phyloP scores from a whole-genome alignment of 2,888 invertebrate species.

The Metopia argyrocephala region DNA sequence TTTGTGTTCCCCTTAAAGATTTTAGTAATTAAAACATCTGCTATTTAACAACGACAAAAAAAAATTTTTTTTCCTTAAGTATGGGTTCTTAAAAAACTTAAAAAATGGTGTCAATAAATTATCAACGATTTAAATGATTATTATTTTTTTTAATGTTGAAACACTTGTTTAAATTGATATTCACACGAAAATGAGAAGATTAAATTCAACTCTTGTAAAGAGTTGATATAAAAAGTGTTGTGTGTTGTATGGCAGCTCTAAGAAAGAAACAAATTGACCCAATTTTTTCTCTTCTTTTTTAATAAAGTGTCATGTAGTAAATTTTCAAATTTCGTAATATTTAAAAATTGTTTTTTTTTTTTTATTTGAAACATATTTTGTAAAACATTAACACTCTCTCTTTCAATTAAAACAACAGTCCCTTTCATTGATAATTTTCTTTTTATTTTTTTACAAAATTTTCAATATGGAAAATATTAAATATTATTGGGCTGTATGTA shows the following conservation, averaged over 20 bases:
- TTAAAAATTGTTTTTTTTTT: not conserved
- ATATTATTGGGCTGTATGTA: not conserved
- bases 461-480: slow-evolving; percentile 40
- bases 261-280: slow-evolving; percentile 33
- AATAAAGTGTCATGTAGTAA: slow-evolving; percentile 22
- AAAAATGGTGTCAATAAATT: slow-evolving; percentile 47
- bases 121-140: slow-evolving; percentile 39
- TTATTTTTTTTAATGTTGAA: slow-evolving; percentile 6
- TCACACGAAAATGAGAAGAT: not conserved
- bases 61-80: slow-evolving; percentile 10
- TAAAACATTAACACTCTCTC: slow-evolving; percentile 8
- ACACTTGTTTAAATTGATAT: slow-evolving; percentile 30
- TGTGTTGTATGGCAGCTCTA: slow-evolving; percentile 18
- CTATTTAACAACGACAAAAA: not conserved
- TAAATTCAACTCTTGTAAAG: not conserved
- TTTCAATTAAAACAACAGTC: not conserved
- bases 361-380: not conserved
- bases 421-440: slow-evolving; percentile 9
- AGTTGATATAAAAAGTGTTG: not conserved
- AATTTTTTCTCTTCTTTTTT: slow-evolving; percentile 7
- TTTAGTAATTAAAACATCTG: slow-evolving; percentile 33
- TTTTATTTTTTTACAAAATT: slow-evolving; percentile 22
- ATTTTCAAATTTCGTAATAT: slow-evolving; percentile 1
- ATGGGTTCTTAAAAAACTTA: slow-evolving; percentile 26
- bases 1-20: slow-evolving; percentile 18